Evolutionary conservation across 1,140 invertebrate species (phyloP), one percentile per base, ranked within the genome.

Genomic region (Chelonus insularis): DNA sequence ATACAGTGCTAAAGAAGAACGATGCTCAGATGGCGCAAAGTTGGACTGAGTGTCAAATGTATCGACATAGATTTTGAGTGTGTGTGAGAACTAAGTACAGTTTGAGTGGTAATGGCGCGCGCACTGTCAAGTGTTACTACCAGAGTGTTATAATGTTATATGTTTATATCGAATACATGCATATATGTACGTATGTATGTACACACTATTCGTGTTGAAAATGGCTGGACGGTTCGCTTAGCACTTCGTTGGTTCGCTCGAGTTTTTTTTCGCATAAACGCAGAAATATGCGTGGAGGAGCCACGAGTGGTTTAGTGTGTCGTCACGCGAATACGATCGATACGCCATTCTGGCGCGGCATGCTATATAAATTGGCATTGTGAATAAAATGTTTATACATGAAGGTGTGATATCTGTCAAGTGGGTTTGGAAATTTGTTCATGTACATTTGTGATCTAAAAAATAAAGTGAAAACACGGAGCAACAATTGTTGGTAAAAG

Each of bases 311-410:
- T 71, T 70, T 62, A 52, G 63, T 64, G 60, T 67, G 60, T 60
- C 62, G 55, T 67, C 57, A 39, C 52, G 54, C 64, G 62, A 58
- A 39, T 25, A 64, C 66, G 76, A 78, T 80, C 76, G 71, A 78
- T 80, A 79, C 77, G 75, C 76, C 75, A 74, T 74, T 77, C 69
- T 68, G 72, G 70, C 68, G 68, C 69, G 62, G 67, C 70, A 69
- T 73, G 68, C 63, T 64, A 68, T 70, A 66, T 72, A 70, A 69
- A 75, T 66, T 61, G 64, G 60, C 68, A 66, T 68, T 67, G 72
- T 67, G 61, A 68, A 65, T 60, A 37, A 43, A 45, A 39, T 36
- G 32, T 18, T 51, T 12, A 11, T 34, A 39, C 11, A 5, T 39
- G 1, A 11, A 39, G 37, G 11, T 11, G 7, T 12, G 5, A 1